Evolutionary conservation across 2,797 vertebrate species (phyloP), one percentile per base, ranked within the genome.

Genomic region (Knipowitschia caucasica): DNA sequence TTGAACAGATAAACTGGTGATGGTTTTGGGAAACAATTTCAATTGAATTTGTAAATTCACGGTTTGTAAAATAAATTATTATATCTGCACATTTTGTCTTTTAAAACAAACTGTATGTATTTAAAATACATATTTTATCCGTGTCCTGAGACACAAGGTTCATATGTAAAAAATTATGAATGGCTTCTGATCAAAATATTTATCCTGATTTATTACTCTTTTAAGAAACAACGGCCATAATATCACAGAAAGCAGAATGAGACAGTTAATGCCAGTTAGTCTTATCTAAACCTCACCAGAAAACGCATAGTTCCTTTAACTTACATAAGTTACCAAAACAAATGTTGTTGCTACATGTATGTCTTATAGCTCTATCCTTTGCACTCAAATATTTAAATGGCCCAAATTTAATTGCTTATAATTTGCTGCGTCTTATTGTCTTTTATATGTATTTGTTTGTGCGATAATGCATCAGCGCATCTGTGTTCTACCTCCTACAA

Each of bases 1-100:
- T 82, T 94, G 83, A 89, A 84, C 31, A 33, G 33, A 64, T 50
- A 55, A 44, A 63, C 59, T 35, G 45, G 25, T 36, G 23, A 50
- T 14, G 3, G 34, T 23, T 27, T 12, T 12, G 9, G 21, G 2
- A 11, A 24, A 50, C 42, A 34, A 43, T 27, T 15, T 62, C 46
- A 50, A 49, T 53, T 18, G 21, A 35, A 26, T 8, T 3, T 64
- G 9, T 49, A 47, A 18, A 46, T 46, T 20, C 20, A 29, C 25
- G 29, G 4, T 15, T 14, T 27, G 44, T 46, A 20, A 11, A 31
- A 18, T 23, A 18, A n/a, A n/a, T n/a, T 49, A n/a, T 25, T 47
- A 18, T 10, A 23, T 21, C 18, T 12, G n/a, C 46, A 49, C 26
- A 20, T 1, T 21, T 21, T 18, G 29, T 49, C 29, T 49, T 6